Evolutionary conservation across 2,888 invertebrate genomes (phyloP), one percentile per base, ranked within the genome.

Genomic region (Esperia sulphurella): DNA sequence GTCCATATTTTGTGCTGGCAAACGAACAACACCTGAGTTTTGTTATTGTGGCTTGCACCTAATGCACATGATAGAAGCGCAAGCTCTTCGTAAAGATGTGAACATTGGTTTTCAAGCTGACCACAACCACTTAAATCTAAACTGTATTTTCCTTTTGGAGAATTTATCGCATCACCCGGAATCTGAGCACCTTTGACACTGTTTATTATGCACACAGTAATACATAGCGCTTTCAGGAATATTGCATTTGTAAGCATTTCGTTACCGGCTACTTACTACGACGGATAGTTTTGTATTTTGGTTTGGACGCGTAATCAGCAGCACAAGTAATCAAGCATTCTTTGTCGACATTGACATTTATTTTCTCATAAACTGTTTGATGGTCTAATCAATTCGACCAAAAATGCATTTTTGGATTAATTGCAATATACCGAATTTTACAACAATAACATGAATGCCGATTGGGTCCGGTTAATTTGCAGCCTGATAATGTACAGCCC

Each of bases 1-100:
- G 68, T 71, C 89, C 89, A 89, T 50, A 88, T 61, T 61, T 75
- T 85, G 53, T 88, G 88, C 64, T 89, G 89, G 59, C 89, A 89
- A 41, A 61, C 55, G 43, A 75, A 57, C 28, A 72, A 57, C 28
- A 78, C 58, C 59, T 79, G 82, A n/a, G 86, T 83, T 59, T 83
- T 89, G 57, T 84, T 74, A 45, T 60, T 82, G 50, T 78, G 83
- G 7, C 81, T 75, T 33, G 79, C 74, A 54, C 75, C 79, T 30
- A 89, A 50, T n/a, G 83, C 71, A 61, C 89, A 89, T 0, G 83
- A 81, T 29, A 88, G 54, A 43, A 83, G 60, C 12, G 77, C 78
- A 37, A 89, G 74, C 64, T 85, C 84, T 52, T 89, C 89, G 44
- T 79, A 75, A 46, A 81, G 63, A 55, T 81, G 76, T 29, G 82